phyloP scores from a whole-genome alignment of 2,113 vertebrate genomes.

The Eclectus roratus region DNA sequence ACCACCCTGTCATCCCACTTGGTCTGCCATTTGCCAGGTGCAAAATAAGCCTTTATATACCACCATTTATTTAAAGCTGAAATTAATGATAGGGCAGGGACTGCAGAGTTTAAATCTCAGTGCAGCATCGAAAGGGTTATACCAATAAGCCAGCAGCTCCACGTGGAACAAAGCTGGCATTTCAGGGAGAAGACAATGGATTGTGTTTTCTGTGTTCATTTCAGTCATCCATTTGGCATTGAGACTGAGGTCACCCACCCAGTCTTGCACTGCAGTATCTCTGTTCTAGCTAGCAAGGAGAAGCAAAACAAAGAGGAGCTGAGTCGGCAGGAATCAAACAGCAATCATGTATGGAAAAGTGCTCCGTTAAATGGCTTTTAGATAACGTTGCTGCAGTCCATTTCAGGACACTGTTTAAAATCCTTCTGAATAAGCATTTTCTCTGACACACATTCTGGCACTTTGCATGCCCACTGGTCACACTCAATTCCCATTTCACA shows the following conservation, averaged over 20 bases:
- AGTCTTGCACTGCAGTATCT: conserved; percentile 10
- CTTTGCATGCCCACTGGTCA: not conserved
- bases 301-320: conserved; percentile 48
- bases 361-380: not conserved
- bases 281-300: conserved; percentile 17
- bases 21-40: not conserved
- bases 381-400: not conserved
- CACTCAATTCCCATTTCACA: not conserved
- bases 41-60: rapidly evolving
- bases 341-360: not conserved
- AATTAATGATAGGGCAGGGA: rapidly evolving
- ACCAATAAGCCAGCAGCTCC: not conserved
- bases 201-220: conserved; percentile 6
- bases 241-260: conserved; percentile 53
- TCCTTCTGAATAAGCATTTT: not conserved
- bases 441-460: not conserved
- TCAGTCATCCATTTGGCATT: conserved; percentile 12
- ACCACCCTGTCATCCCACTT: rapidly evolving
- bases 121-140: not conserved
- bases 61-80: rapidly evolving
- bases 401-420: not conserved
- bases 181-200: conserved; percentile 38
- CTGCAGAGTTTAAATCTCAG: rapidly evolving
- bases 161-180: conserved; percentile 47
- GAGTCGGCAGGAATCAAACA: conserved; percentile 2